Conservation (phyloP, 2,797 vertebrate genomes). For the Amazona ochrocephala region DNA sequence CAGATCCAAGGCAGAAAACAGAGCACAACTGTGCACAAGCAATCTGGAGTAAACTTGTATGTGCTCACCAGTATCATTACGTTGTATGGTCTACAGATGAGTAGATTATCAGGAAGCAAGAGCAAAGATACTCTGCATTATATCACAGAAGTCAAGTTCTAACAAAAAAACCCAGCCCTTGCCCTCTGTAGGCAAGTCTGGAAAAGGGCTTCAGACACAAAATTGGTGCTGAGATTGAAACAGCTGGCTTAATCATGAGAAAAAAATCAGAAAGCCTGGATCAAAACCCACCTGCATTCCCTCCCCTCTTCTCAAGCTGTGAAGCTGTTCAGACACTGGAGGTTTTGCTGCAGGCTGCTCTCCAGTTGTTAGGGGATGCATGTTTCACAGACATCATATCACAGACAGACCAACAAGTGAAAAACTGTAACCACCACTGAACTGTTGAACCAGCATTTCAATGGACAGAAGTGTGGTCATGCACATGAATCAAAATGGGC, state of each 20-base stretch:
- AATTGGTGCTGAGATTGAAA: neutral
- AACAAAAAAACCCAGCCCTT: neutral
- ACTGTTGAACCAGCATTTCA: neutral
- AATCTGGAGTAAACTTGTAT: neutral
- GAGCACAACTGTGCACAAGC: neutral
- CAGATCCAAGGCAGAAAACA: neutral
- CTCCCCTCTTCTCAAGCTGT: neutral
- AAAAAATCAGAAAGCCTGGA: neutral
- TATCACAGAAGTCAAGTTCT: neutral
- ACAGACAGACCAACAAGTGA: neutral
- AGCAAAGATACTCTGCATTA: neutral
- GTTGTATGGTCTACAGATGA: neutral
- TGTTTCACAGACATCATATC: neutral
- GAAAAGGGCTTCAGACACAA: neutral
- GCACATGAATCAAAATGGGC: neutral
- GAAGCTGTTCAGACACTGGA: neutral
- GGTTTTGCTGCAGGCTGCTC: constrained; percentile 8
- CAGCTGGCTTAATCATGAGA: neutral
- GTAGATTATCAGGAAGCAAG: neutral
- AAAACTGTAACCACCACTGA: neutral
- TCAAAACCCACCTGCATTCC: neutral
- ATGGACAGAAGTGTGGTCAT: neutral
- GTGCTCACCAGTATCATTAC: neutral
- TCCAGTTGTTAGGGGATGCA: neutral
- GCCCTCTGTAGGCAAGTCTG: neutral